Percentiles rank a stretch among this genome's conserved stretches.
Conservation (phyloP, 2,888 invertebrate genomes). For the Osedax frankpressi region DNA sequence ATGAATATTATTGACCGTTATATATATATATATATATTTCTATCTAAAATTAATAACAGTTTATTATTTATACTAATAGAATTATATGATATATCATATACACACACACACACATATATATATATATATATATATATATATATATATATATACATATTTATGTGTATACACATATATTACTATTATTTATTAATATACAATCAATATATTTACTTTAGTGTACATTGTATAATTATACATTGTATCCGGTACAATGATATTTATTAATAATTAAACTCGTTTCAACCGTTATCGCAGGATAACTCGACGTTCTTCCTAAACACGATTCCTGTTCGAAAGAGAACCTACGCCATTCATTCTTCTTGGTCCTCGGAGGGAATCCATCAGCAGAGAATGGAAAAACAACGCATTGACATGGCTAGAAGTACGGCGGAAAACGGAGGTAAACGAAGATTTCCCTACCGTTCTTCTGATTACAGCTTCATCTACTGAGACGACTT, state of each 20-base stretch:
- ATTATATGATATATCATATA: background rate
- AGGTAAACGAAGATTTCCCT: background rate
- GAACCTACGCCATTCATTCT: constrained; percentile 36
- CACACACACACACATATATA: background rate
- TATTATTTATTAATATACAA: too few relatives aligned
- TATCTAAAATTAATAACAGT: background rate
- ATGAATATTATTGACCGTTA: background rate
- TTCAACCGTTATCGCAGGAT: constrained; percentile 28
- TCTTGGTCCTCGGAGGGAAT: constrained; percentile 43
- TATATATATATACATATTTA: too few relatives aligned
- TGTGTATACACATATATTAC: too few relatives aligned
- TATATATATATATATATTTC: background rate
- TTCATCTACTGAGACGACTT: background rate
- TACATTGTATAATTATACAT: too few relatives aligned
- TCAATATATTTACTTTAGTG: too few relatives aligned
- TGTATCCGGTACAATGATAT: too few relatives aligned
- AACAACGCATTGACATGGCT: background rate
- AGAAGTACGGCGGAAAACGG: background rate
- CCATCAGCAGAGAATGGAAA: constrained; percentile 38
- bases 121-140: too few relatives aligned
- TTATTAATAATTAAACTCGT: too few relatives aligned
- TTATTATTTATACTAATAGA: background rate
- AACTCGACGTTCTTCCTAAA: constrained; percentile 43
- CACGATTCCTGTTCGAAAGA: constrained; percentile 38
- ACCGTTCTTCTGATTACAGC: background rate